Evolutionary conservation across 2,113 vertebrate genomes (phyloP).

Genomic region (Petromus typicus): DNA sequence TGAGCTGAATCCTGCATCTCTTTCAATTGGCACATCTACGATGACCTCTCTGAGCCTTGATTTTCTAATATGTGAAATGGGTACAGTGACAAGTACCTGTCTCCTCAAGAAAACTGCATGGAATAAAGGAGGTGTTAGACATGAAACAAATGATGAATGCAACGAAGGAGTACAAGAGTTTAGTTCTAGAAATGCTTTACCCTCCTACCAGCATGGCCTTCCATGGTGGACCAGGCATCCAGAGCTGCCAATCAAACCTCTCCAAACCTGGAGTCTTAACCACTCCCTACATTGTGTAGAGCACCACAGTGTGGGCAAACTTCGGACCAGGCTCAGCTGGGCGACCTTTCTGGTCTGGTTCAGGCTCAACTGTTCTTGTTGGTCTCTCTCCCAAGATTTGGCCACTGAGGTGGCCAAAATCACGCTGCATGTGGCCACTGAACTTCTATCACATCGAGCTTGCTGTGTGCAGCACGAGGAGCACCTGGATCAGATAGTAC

Average conservation of each 20-base stretch:
- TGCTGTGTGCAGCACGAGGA: not conserved
- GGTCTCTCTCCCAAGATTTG: not conserved
- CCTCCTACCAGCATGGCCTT: not conserved
- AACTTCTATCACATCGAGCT: not conserved
- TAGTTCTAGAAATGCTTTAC: not conserved
- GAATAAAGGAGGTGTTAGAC: not conserved
- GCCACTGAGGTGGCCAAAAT: not conserved
- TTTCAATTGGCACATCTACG: not conserved
- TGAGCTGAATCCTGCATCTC: not conserved
- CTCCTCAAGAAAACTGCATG: not conserved
- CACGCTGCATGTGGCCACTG: not conserved
- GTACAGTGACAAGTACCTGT: not conserved
- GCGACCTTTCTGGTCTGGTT: not conserved
- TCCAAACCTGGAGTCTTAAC: not conserved
- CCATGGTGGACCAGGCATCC: not conserved
- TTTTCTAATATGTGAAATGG: constrained; percentile 39
- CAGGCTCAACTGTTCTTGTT: not conserved
- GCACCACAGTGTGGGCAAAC: not conserved
- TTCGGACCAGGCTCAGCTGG: not conserved
- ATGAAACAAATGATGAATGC: not conserved
- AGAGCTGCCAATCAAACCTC: not conserved
- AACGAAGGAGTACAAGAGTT: not conserved
- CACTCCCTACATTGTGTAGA: not conserved
- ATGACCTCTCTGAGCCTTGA: not conserved
- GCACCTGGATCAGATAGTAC: not conserved